Base-by-base conservation (phyloP, 2,113 vertebrate genomes). In the Epinephelus cyanopodus region DNA sequence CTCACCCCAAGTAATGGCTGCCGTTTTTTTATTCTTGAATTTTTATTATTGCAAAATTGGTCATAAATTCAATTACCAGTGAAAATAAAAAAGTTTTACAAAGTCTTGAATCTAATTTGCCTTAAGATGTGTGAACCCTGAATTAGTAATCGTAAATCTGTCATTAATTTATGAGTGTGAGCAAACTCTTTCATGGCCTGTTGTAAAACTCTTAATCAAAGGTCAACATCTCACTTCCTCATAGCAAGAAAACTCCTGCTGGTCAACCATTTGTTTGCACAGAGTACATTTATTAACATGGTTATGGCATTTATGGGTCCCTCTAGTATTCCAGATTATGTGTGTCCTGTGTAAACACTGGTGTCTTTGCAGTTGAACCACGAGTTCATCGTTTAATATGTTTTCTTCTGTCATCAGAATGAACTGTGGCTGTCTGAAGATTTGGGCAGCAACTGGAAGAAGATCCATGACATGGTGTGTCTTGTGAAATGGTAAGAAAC, bases 361-460 rank as follows among this genome's bases (percentile, higher is more conserved):
- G 39, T 53, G 12, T 58, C 5, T 37, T 68, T 77, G 10, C 19
- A 7, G 4, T 54, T 77, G 58, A 12, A 2, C 2, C n/a, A 5
- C 3, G 8, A 64, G 21, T 80, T 0, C 10, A 45, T 68, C 1
- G 6, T 75, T 70, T 33, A 72, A 70, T 37, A 57, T 9, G 21
- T 42, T 61, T 23, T 64, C 19, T 64, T 66, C 17, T 61, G 2
- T 53, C 93, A 92, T 87, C 94, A 99, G 98, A 95, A 96, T 62
- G 95, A 96, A 56, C 95, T 99, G 72, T 99, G 97, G 97, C 75
- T 98, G 83, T 97, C 98, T 74, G 94, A 93, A 87, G 94, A 97
- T 90, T 97, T 98, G 84, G 97, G 97, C 42, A 92, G 45, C 77
- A 95, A 58, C 58, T 99, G 98, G 98, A 94, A 81, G 74, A 96